These are phyloP conservation scores for Machaerirhynchus nigripectus DNA, from an alignment of 2,113 vertebrate species.

Conservation along the genomic window DNA sequence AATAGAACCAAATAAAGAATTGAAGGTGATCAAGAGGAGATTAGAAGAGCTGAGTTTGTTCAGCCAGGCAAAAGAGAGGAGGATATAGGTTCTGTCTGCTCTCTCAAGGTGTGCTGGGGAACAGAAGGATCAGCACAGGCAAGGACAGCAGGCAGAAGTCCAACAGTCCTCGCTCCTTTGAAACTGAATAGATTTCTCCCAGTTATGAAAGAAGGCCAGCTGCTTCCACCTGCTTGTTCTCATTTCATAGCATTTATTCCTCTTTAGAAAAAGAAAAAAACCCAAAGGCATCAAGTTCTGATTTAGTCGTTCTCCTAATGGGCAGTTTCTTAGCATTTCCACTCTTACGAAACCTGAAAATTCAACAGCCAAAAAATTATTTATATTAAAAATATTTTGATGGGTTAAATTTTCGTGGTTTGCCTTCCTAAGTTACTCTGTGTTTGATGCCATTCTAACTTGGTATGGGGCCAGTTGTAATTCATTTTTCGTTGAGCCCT, in stretches of 20 bases:
- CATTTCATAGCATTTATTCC: background rate
- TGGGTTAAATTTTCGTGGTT: background rate
- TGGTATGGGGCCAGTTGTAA: no score
- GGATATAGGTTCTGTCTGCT: background rate
- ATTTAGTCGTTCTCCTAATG: background rate
- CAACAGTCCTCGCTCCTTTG: background rate
- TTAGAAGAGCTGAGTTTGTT: background rate
- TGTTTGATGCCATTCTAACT: background rate
- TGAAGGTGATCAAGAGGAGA: background rate
- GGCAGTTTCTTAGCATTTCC: background rate
- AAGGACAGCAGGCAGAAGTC: background rate
- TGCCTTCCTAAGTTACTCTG: background rate
- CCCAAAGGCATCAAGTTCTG: background rate
- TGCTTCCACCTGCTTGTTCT: background rate
- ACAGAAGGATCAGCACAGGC: rapidly evolving
- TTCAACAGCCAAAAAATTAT: background rate
- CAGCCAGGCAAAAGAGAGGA: background rate
- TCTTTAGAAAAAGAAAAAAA: background rate
- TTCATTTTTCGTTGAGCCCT: background rate
- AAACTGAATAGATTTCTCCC: background rate
- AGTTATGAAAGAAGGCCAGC: background rate
- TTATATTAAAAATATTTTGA: background rate
- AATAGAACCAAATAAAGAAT: background rate
- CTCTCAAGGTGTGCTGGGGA: background rate
- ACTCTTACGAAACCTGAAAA: background rate